Percentiles rank a stretch among this genome's conserved stretches.
Evolutionary conservation across 2,888 invertebrate species (phyloP).

Genomic region (Dendrolimus houi): DNA sequence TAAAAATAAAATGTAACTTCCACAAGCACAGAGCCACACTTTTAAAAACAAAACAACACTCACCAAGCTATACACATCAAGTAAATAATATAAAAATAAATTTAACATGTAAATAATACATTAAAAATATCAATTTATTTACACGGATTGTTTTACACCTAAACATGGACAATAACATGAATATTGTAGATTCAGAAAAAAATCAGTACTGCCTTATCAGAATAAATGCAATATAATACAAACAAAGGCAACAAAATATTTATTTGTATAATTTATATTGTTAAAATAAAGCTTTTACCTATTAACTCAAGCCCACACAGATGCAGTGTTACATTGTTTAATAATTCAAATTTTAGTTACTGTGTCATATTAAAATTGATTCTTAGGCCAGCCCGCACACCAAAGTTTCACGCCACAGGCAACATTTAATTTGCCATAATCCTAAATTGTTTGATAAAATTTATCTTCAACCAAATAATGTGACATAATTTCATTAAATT

Average conservation of each 20-base stretch:
- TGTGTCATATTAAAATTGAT: too few relatives aligned
- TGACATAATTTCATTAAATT: too few relatives aligned
- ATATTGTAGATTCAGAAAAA: slow-evolving; percentile 3
- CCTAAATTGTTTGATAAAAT: too few relatives aligned
- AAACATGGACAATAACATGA: slow-evolving; percentile 26
- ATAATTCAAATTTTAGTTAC: too few relatives aligned
- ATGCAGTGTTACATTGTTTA: too few relatives aligned
- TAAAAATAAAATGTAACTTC: background rate
- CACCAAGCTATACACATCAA: slow-evolving; percentile 53
- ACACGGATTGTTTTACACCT: slow-evolving; percentile 44
- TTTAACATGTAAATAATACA: slow-evolving; percentile 51
- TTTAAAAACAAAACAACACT: slow-evolving; percentile 33
- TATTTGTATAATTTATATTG: slow-evolving; percentile 19
- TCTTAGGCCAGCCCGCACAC: too few relatives aligned
- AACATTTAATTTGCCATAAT: too few relatives aligned
- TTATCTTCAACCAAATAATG: too few relatives aligned
- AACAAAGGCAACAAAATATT: slow-evolving; percentile 18
- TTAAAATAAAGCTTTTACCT: slow-evolving; percentile 25
- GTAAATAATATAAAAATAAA: slow-evolving; percentile 62
- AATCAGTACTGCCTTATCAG: background rate
- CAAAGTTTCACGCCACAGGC: too few relatives aligned
- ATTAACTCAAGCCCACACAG: slow-evolving; percentile 7
- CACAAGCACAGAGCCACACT: slow-evolving; percentile 25
- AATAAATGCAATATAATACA: slow-evolving; percentile 14
- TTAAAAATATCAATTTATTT: slow-evolving; percentile 60